phyloP scores from a whole-genome alignment of 2,113 vertebrate genomes.

The Hyla sarda region DNA sequence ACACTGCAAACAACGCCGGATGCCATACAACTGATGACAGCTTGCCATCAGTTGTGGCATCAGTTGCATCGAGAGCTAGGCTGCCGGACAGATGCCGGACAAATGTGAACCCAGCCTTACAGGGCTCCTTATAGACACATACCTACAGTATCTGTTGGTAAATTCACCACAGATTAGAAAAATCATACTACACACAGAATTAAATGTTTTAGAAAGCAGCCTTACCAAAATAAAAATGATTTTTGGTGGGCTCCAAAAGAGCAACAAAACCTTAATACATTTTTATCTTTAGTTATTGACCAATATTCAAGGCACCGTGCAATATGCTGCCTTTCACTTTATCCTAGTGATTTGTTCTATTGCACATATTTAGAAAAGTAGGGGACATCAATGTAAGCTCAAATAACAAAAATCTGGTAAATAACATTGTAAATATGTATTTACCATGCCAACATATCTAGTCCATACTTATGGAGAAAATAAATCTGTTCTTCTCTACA shows the following conservation, averaged over 20 bases:
- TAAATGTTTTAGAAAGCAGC: not conserved
- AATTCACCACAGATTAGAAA: not conserved
- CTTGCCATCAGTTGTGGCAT: no score
- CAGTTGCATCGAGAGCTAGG: no score
- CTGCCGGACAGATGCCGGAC: no score
- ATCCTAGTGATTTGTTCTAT: not conserved
- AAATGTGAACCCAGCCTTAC: no score
- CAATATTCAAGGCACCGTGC: not conserved
- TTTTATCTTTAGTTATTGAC: not conserved
- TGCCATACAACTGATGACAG: no score
- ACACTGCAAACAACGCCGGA: no score
- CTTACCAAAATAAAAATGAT: not conserved
- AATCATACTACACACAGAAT: not conserved
- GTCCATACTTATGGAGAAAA: not conserved
- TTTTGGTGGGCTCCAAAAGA: not conserved
- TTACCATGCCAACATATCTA: slow-evolving; percentile 12
- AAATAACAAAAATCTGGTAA: not conserved
- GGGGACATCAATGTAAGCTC: not conserved
- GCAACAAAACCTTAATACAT: not conserved
- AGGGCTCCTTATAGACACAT: no score
- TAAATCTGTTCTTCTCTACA: slow-evolving; percentile 36
- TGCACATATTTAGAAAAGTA: not conserved
- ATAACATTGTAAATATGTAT: not conserved
- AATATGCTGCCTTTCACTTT: not conserved
- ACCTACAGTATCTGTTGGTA: no score